Evolutionary conservation across 2,797 vertebrate genomes (phyloP).

Genomic region (Spheniscus humboldti): DNA sequence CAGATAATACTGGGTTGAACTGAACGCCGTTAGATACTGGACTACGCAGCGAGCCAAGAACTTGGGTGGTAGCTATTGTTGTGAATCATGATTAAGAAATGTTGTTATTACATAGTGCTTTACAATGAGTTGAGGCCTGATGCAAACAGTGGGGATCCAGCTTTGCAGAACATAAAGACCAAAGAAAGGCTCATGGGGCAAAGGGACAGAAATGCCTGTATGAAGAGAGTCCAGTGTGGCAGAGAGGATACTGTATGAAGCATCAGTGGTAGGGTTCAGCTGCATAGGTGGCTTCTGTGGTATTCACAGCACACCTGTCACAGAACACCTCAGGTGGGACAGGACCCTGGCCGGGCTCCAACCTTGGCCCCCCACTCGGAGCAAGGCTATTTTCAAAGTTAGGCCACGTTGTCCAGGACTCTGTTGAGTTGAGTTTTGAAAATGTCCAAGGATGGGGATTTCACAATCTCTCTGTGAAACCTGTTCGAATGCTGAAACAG

Average conservation of each 20-base stretch:
- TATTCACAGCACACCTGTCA: not conserved
- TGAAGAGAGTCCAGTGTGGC: not conserved
- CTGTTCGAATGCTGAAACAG: not conserved
- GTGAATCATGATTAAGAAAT: slow-evolving; percentile 51
- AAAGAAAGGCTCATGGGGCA: not conserved
- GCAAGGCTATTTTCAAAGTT: not conserved
- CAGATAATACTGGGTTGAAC: not conserved
- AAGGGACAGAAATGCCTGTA: not conserved
- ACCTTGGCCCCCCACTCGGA: not conserved
- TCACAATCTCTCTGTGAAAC: not conserved
- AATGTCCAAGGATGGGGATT: not conserved
- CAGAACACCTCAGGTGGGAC: not conserved
- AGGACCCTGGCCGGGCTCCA: not conserved
- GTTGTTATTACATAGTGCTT: slow-evolving; percentile 23
- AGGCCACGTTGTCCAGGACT: not conserved
- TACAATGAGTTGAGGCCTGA: not conserved
- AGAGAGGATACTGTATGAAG: not conserved
- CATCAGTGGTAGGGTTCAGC: not conserved
- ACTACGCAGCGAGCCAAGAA: not conserved
- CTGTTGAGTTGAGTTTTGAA: not conserved
- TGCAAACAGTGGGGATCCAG: not conserved
- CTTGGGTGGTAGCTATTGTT: slow-evolving; percentile 49
- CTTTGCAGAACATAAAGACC: not conserved
- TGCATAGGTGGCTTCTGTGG: not conserved
- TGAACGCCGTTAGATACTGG: not conserved